Evolutionary conservation across 2,888 invertebrate species (phyloP), one percentile per base, ranked within the genome.

Genomic region (Athalia cordata): DNA sequence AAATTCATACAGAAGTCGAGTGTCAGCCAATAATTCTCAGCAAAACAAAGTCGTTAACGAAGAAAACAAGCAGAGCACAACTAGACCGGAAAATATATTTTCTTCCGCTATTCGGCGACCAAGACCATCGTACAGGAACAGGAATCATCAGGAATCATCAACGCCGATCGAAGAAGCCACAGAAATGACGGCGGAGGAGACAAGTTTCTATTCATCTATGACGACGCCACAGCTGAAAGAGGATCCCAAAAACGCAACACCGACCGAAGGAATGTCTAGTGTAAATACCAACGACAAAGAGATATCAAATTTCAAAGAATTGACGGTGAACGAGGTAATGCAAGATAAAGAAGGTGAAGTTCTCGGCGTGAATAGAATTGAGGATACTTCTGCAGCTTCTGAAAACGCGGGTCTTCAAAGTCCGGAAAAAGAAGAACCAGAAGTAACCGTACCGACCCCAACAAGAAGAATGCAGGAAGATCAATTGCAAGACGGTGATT

Each of bases 131-230:
- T 82, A 85, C 80, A 88, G 86, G 80, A 84, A 81, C 49, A 79
- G 81, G 15, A 64, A 78, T 78, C 55, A 80, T 78, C 81, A 83
- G 64, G 88, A 84, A 83, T 83, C 29, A 29, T 29, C 79, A 80
- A 85, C 79, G 81, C 83, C 72, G 75, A 78, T 78, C 11, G 86
- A 86, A 88, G 55, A 92, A 91, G 80, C 91, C 86, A 79, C 92
- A 91, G 83, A 94, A 92, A 87, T 85, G 86, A 75, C 87, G 13
- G 84, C 90, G 88, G 83, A 93, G 90, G 86, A 92, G 90, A 86
- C 93, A 91, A 86, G 91, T 88, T 81, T 93, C 92, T 65, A 93
- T 91, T 89, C 93, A 89, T 78, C 86, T 83, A 91, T 83, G 90
- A 91, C 86, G 9, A 81, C 62, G 87, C 90, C 76, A 87, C 86